A percentile compares a stretch with the other conserved stretches of the same genome.
Evolutionary conservation across 2,888 invertebrate genomes (phyloP).

Genomic region (Toxonevra muliebris): DNA sequence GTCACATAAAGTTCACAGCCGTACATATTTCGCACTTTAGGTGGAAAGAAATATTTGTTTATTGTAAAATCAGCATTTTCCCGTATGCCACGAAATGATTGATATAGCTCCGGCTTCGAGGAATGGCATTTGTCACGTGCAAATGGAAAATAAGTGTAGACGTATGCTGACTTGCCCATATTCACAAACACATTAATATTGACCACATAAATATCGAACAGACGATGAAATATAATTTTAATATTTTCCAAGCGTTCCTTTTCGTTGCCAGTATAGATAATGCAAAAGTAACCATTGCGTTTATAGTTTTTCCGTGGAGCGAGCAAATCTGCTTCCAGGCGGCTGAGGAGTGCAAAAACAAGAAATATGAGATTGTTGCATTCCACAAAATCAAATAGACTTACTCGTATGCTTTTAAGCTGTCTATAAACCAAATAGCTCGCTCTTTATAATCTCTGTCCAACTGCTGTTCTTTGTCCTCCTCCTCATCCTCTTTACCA

Average conservation of each 20-base stretch:
- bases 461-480: not conserved
- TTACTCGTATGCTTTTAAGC: conserved; percentile 47
- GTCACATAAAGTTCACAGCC: conserved; percentile 52
- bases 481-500: not conserved
- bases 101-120: conserved; percentile 47
- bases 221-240: conserved; percentile 51
- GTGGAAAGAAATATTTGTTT: conserved; percentile 47
- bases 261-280: conserved; percentile 55
- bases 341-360: conserved; percentile 31
- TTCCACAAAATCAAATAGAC: conserved; percentile 1
- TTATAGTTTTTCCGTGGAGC: conserved; percentile 43
- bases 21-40: conserved; percentile 52
- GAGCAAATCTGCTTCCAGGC: conserved; percentile 46
- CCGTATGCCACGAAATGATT: conserved; percentile 44
- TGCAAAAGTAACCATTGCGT: conserved; percentile 52
- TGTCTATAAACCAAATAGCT: conserved; percentile 54
- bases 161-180: conserved; percentile 41
- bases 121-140: conserved; percentile 48
- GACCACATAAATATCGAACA: conserved; percentile 53
- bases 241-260: conserved; percentile 42
- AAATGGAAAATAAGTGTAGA: conserved; percentile 59
- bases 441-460: conserved; percentile 28
- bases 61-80: conserved; percentile 25
- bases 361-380: not conserved
- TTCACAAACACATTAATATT: conserved; percentile 55